Base-by-base conservation (phyloP, 2,113 vertebrate genomes). In the Phoenicopterus ruber region DNA sequence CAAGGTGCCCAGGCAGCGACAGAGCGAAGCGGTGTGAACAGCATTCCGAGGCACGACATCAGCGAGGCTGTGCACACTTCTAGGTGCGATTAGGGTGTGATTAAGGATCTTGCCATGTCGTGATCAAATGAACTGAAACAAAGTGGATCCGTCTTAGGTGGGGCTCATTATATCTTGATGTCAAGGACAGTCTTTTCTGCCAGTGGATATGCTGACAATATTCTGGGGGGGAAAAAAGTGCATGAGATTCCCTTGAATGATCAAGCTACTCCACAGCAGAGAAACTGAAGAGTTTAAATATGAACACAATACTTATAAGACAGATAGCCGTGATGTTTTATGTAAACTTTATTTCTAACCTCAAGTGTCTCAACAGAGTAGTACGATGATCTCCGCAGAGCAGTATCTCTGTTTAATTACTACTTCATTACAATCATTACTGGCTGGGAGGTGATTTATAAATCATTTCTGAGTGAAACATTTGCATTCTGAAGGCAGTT, bases 381-480 rank as follows among this genome's bases (percentile, higher is more conserved):
- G 13, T 89, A 40, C 0, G 6, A 42, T 80, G 44, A 77, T 93
- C 83, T 96, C 62, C 38, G 61, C 47, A 83, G 66, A 93, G 57
- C 15, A 25, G 15, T 88, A 93, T 88, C 28, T 83, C 46, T 83
- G 31, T 72, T 82, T 95, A 93, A 94, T 96, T 92, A 58, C 42
- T 90, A 32, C 63, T 86, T 95, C 77, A 90, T 92, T 93, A 58
- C 42, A 61, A 34, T 80, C 49, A 76, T 93, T 88, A 82, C 74
- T 80, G 69, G 2, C 74, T 88, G 67, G 42, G 62, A 93, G 22
- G 32, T 70, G 82, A 86, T 92, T 95, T 90, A 90, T 10, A 93
- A 95, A 90, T 94, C 4, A 94, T 82, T 95, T 96, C 58, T 77
- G 34, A 72, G 62, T 82, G n/a, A 93, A 90, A 42, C 6, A 74